A percentile compares a stretch with the other conserved stretches of the same genome.
These are phyloP conservation scores for Gavialis gangeticus DNA, from an alignment of 2,113 vertebrate species.

Conservation along the genomic window DNA sequence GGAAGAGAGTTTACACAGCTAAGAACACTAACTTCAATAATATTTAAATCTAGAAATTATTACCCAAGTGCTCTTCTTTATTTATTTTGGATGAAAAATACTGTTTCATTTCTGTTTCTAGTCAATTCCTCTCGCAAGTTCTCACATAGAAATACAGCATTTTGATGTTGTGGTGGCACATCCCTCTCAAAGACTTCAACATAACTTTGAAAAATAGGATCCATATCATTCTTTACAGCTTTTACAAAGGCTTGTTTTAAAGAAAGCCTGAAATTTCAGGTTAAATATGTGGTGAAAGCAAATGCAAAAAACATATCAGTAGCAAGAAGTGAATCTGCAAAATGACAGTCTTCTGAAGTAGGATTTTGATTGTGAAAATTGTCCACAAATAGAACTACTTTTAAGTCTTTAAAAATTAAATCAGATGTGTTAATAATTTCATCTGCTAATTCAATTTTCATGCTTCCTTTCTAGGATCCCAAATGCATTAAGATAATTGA, in stretches of 20 bases:
- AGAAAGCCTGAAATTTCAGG: neutral
- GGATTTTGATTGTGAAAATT: fast-evolving
- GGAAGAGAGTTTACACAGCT: neutral
- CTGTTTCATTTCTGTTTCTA: neutral
- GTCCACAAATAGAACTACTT: neutral
- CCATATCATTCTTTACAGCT: too few species aligned
- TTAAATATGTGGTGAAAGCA: neutral
- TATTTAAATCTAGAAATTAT: neutral
- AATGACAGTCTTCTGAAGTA: fast-evolving
- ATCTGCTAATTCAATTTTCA: neutral
- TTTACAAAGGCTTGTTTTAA: neutral
- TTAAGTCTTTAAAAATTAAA: neutral
- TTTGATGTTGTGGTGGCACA: neutral
- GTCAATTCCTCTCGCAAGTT: neutral
- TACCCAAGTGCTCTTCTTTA: neutral
- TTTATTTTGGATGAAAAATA: neutral
- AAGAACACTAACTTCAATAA: neutral
- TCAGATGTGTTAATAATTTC: neutral
- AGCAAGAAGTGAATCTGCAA: neutral
- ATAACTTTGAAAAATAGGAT: neutral
- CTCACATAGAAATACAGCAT: neutral
- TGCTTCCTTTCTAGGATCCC: neutral
- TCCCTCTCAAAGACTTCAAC: neutral
- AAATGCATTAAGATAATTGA: neutral
- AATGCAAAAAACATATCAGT: neutral